These are phyloP conservation scores for Subacronicta megacephala DNA, from an alignment of 2,888 invertebrate genomes.

Conservation along the genomic window DNA sequence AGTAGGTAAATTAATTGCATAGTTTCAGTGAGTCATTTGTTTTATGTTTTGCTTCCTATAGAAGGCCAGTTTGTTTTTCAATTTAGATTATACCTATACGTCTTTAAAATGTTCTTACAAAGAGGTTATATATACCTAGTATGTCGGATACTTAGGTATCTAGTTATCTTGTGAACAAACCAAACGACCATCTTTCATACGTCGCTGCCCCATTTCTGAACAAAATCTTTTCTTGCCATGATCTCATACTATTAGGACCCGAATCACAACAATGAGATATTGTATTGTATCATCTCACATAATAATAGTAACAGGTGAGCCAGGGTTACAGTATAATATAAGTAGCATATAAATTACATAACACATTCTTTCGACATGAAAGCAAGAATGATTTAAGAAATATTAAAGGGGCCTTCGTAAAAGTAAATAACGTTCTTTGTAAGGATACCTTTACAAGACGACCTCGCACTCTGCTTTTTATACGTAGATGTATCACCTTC, in stretches of 20 bases:
- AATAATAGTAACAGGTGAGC: conserved; percentile 19
- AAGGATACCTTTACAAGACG: conserved; percentile 49
- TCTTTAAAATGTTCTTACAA: too few relatives aligned
- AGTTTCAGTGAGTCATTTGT: too few relatives aligned
- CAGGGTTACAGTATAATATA: conserved; percentile 19
- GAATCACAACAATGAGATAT: conserved; percentile 29
- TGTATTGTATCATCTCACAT: conserved; percentile 18
- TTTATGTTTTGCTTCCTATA: too few relatives aligned
- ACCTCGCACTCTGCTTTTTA: conserved; percentile 48
- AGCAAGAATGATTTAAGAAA: conserved; percentile 46
- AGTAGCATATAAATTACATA: conserved; percentile 18
- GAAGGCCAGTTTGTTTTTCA: too few relatives aligned
- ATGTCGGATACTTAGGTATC: not conserved
- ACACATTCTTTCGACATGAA: conserved; percentile 23
- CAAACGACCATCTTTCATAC: not conserved
- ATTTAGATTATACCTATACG: too few relatives aligned
- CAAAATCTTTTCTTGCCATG: conserved; percentile 11
- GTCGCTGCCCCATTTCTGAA: conserved; percentile 3
- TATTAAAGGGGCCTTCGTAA: conserved; percentile 57
- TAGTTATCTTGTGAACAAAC: not conserved
- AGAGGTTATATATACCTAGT: too few relatives aligned
- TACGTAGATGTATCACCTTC: conserved; percentile 43
- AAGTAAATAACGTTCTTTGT: conserved; percentile 64
- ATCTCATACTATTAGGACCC: conserved; percentile 25
- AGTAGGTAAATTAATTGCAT: too few relatives aligned